Evolutionary conservation across 2,888 invertebrate genomes (phyloP).

Genomic region (Leptopilina drosophilae): DNA sequence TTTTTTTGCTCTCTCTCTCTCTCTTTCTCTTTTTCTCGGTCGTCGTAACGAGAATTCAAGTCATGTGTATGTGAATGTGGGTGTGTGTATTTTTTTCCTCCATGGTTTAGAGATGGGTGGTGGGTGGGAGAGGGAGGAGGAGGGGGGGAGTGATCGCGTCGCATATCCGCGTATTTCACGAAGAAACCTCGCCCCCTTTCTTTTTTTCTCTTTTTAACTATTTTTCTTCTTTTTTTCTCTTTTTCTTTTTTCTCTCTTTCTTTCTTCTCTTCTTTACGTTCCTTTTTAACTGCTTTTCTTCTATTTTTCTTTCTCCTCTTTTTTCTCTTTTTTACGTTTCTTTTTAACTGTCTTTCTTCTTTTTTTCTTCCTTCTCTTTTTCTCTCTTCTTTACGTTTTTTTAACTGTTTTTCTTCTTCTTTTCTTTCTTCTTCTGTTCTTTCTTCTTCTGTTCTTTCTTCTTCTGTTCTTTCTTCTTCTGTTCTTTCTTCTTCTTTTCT

Average conservation of each 20-base stretch:
- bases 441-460: constrained; percentile 23
- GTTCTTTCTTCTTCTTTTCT: constrained; percentile 20
- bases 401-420: neutral
- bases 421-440: neutral
- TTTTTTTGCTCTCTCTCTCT: too few relatives aligned
- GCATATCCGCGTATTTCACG: constrained; percentile 30
- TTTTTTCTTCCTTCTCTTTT: constrained; percentile 34
- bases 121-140: too few relatives aligned
- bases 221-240: neutral
- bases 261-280: too few relatives aligned
- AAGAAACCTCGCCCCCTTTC: neutral
- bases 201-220: neutral
- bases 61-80: neutral
- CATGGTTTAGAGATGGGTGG: neutral
- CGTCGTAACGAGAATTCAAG: constrained; percentile 35
- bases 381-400: neutral
- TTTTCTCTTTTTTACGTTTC: constrained; percentile 31
- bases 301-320: neutral
- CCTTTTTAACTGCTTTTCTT: neutral
- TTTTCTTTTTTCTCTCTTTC: too few relatives aligned
- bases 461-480: too few relatives aligned
- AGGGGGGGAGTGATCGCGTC: neutral
- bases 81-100: neutral
- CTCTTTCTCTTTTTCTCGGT: too few relatives aligned
- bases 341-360: neutral